Conservation (phyloP, 1,140 invertebrate genomes). For the Drosophila ficusphila region DNA sequence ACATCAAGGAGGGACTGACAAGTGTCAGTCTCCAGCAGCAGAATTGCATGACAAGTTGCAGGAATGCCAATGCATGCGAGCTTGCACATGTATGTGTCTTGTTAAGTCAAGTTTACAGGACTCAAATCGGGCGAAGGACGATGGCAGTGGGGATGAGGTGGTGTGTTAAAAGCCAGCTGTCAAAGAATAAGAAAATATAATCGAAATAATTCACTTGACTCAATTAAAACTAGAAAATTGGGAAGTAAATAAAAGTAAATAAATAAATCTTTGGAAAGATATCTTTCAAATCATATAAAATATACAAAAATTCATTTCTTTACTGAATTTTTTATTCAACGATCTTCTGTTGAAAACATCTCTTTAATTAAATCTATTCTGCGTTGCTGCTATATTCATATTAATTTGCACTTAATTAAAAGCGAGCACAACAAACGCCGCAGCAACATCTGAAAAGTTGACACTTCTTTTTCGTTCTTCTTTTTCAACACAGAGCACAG, state of each 20-base stretch:
- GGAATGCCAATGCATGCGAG: slow-evolving; percentile 40
- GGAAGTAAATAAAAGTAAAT: too few species aligned
- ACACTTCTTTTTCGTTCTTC: slow-evolving; percentile 30
- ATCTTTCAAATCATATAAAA: too few species aligned
- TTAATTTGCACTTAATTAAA: slow-evolving; percentile 66
- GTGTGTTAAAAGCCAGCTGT: slow-evolving; percentile 14
- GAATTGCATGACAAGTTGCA: slow-evolving; percentile 52
- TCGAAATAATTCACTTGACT: slow-evolving; percentile 3
- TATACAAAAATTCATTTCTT: too few species aligned
- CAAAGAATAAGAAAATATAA: background rate
- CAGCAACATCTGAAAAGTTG: slow-evolving; percentile 29
- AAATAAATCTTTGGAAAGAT: too few species aligned
- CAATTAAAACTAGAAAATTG: background rate
- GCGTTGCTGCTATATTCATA: slow-evolving; percentile 1
- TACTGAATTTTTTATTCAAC: background rate
- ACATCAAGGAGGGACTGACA: slow-evolving; percentile 52
- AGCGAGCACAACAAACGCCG: slow-evolving; percentile 6
- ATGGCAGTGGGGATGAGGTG: slow-evolving; percentile 1
- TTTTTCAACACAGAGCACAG: slow-evolving; percentile 15
- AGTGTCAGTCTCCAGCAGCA: slow-evolving; percentile 49
- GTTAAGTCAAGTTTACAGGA: slow-evolving; percentile 69
- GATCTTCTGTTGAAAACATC: background rate
- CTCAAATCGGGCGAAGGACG: slow-evolving; percentile 30
- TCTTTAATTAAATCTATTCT: background rate
- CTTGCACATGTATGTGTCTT: slow-evolving; percentile 20